These are phyloP conservation scores for Acestrorhynchus altus DNA, from an alignment of 2,797 vertebrate species.

Conservation along the genomic window DNA sequence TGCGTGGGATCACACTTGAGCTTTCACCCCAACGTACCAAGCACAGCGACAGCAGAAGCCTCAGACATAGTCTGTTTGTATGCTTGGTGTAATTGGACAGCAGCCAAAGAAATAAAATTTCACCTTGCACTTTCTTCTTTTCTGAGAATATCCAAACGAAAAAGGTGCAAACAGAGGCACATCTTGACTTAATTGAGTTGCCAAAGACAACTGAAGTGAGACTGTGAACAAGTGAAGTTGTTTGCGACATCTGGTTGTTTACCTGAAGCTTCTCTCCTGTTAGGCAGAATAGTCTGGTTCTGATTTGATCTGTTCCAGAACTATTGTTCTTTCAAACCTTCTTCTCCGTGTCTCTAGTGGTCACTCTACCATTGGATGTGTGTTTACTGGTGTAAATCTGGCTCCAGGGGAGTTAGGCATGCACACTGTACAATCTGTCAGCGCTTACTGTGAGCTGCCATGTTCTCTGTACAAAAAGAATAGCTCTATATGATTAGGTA, in stretches of 20 bases:
- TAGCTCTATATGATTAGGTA: too few species aligned
- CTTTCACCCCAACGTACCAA: not conserved
- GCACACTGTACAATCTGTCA: too few species aligned
- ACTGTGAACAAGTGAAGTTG: constrained; percentile 4
- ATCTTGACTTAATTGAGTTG: constrained; percentile 36
- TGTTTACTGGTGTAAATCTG: too few species aligned
- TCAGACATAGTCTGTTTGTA: constrained; percentile 9
- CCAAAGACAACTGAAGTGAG: constrained; percentile 30
- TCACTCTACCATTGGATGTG: too few species aligned
- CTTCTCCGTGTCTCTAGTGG: too few species aligned
- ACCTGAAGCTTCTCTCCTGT: too few species aligned
- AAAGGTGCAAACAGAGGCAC: constrained; percentile 13
- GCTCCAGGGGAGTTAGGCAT: too few species aligned
- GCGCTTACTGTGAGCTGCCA: too few species aligned
- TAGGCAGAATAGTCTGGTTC: too few species aligned
- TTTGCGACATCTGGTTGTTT: constrained; percentile 5
- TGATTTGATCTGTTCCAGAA: not conserved
- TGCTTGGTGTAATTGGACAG: constrained; percentile 30
- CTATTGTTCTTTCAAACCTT: not conserved
- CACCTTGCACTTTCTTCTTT: constrained; percentile 14
- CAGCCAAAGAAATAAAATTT: constrained; percentile 15
- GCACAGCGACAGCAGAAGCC: not conserved
- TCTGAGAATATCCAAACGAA: not conserved
- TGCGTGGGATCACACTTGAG: not conserved
- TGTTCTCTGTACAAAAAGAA: too few species aligned